Evolutionary conservation across 2,888 invertebrate genomes (phyloP).

Genomic region (Phaonia tiefii): DNA sequence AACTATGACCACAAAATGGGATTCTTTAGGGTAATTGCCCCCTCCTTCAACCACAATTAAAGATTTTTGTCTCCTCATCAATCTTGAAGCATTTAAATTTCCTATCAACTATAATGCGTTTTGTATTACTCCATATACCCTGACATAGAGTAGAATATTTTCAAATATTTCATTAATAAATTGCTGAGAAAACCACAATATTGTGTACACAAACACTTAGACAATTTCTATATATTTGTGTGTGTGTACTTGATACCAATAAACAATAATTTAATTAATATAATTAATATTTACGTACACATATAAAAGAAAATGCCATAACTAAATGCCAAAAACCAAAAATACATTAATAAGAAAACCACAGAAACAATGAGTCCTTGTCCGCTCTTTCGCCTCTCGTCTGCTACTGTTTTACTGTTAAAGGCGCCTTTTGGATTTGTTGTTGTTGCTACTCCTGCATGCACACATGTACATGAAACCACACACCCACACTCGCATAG

Average conservation of each 20-base stretch:
- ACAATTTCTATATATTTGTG: neutral
- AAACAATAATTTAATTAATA: slow-evolving; percentile 61
- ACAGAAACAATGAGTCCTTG: slow-evolving; percentile 45
- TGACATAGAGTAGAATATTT: neutral
- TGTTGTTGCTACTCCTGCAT: neutral
- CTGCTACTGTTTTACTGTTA: neutral
- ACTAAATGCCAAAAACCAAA: slow-evolving; percentile 43
- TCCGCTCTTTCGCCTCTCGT: too few species aligned
- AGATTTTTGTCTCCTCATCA: slow-evolving; percentile 1
- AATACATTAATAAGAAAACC: slow-evolving; percentile 59
- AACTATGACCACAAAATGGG: too few species aligned
- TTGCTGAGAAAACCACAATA: slow-evolving; percentile 40
- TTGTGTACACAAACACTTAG: slow-evolving; percentile 6
- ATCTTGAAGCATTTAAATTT: neutral
- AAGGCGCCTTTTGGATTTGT: neutral
- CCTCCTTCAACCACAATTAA: too few species aligned
- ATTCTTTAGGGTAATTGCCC: too few species aligned
- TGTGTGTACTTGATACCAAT: slow-evolving; percentile 26
- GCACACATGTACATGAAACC: too few species aligned
- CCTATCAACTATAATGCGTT: neutral
- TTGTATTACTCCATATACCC: neutral
- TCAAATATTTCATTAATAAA: slow-evolving; percentile 30
- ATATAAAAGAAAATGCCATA: slow-evolving; percentile 41
- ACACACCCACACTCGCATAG: slow-evolving; percentile 25
- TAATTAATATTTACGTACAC: slow-evolving; percentile 54